Conservation (phyloP, 37 sponge, comb jelly and placozoan genomes). For the Cliona cf. orientalis region DNA sequence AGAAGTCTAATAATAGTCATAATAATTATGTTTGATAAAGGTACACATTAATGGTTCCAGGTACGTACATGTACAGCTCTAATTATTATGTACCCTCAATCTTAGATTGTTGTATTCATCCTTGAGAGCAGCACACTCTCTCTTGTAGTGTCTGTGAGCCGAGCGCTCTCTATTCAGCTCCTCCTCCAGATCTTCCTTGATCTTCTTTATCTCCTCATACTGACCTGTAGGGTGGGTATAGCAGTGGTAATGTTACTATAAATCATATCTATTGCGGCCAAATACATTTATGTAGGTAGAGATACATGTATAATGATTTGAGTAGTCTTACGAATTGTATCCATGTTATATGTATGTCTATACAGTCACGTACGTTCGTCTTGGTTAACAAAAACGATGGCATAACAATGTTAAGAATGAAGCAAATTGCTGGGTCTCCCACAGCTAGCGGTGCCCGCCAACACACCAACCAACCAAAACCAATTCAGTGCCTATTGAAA, state of each 20-base stretch:
- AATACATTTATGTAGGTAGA: background rate
- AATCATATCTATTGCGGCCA: too few species aligned
- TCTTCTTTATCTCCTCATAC: constrained; percentile 41
- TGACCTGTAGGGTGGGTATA: constrained; percentile 14
- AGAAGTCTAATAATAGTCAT: background rate
- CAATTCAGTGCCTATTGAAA: too few species aligned
- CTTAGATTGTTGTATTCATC: constrained; percentile 17
- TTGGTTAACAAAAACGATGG: too few species aligned
- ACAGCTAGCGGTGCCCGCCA: too few species aligned
- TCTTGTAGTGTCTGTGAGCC: constrained; percentile 29
- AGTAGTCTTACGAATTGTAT: too few species aligned
- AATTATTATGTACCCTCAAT: background rate
- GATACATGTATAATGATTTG: background rate
- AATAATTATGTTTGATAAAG: background rate
- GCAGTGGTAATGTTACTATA: too few species aligned
- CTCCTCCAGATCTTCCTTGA: constrained; percentile 12
- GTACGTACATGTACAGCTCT: background rate
- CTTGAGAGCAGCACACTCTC: constrained; percentile 24
- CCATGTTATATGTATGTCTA: too few species aligned
- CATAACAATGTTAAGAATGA: too few species aligned
- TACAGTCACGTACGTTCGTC: too few species aligned
- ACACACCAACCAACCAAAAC: too few species aligned
- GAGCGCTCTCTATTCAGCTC: background rate
- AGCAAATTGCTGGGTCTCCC: too few species aligned
- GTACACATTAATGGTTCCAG: background rate